Percentiles rank a stretch among this genome's conserved stretches.
Evolutionary conservation across 2,113 vertebrate species (phyloP).

Genomic region (Poecile atricapillus): DNA sequence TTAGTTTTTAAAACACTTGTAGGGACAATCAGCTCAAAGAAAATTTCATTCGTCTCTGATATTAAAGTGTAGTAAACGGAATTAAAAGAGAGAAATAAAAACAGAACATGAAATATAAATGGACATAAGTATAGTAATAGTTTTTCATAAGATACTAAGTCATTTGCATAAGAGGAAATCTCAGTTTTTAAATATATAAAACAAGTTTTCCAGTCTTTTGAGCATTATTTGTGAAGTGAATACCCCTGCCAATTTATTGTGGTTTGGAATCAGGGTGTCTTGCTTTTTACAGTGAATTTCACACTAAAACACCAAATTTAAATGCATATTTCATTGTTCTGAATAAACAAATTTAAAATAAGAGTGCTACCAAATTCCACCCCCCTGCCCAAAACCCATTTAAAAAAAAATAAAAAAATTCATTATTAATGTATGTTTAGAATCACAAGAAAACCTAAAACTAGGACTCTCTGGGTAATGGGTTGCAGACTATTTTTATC

Average conservation of each 20-base stretch:
- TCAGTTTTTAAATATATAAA: background rate
- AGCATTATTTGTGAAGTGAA: background rate
- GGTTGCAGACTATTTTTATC: background rate
- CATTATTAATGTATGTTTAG: background rate
- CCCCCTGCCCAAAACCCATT: background rate
- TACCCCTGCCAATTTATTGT: background rate
- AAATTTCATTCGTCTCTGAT: background rate
- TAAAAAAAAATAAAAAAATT: background rate
- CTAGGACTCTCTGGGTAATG: background rate
- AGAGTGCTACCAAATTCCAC: background rate
- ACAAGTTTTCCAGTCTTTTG: background rate
- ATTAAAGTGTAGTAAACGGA: background rate
- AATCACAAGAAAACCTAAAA: background rate
- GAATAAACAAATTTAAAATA: background rate
- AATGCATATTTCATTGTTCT: background rate
- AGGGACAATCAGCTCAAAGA: background rate
- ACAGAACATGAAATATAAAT: background rate
- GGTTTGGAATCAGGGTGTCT: background rate
- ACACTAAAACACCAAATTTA: background rate
- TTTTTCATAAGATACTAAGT: background rate
- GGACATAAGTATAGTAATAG: background rate
- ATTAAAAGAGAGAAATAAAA: background rate
- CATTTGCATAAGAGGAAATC: background rate
- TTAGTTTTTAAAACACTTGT: background rate
- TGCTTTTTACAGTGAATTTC: background rate